Evolutionary conservation across 2,113 vertebrate genomes (phyloP).

Genomic region (Anguilla japonica): DNA sequence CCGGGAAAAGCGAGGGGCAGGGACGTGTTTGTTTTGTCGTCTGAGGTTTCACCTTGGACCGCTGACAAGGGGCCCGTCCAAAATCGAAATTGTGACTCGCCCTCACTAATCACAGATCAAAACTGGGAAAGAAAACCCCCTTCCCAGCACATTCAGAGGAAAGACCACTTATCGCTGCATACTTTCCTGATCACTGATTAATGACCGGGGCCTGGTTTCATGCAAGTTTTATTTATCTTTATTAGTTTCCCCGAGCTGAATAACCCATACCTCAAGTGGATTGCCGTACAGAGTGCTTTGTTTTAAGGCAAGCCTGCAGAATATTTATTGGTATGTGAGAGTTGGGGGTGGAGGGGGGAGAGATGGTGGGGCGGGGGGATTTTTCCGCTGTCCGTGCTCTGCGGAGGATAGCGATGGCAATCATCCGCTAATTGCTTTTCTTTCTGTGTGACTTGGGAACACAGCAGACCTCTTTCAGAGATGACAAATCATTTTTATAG

Average conservation of each 20-base stretch:
- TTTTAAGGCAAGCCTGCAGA: neutral
- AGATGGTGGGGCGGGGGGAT: slow-evolving; percentile 49
- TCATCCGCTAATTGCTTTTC: slow-evolving; percentile 29
- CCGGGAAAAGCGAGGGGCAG: neutral
- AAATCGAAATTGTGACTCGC: neutral
- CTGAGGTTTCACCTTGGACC: neutral
- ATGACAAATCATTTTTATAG: slow-evolving; percentile 35
- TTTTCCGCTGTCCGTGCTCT: slow-evolving; percentile 19
- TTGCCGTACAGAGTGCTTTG: neutral
- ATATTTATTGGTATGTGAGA: neutral
- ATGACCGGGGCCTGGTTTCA: neutral
- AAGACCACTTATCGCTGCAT: neutral
- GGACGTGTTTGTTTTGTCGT: neutral
- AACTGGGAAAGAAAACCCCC: neutral
- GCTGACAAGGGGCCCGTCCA: neutral
- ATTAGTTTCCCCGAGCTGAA: neutral
- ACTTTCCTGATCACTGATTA: neutral
- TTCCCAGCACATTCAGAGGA: neutral
- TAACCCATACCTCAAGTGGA: neutral
- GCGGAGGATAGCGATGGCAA: slow-evolving; percentile 18
- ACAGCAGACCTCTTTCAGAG: slow-evolving; percentile 17
- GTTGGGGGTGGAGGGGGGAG: neutral
- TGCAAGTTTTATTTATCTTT: neutral
- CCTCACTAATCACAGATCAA: neutral
- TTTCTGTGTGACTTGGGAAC: slow-evolving; percentile 14